These are phyloP conservation scores for Schizaphis graminum DNA, from an alignment of 2,888 invertebrate species.

Conservation along the genomic window DNA sequence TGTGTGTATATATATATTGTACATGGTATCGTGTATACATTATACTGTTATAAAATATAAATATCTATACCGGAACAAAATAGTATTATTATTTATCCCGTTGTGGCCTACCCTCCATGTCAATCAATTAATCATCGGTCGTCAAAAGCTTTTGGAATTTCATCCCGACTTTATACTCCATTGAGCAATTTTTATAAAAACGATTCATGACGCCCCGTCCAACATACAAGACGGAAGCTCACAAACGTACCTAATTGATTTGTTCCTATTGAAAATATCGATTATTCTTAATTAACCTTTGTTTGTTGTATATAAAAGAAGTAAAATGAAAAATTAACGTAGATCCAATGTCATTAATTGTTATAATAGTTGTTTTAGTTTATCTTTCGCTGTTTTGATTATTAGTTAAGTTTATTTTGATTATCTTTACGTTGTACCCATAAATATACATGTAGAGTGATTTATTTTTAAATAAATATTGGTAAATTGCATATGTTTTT, in stretches of 20 bases:
- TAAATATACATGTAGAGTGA: background rate
- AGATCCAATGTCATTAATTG: no score
- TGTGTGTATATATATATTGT: background rate
- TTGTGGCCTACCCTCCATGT: background rate
- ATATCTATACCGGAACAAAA: background rate
- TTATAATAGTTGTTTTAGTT: background rate
- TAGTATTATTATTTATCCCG: slow-evolving; percentile 3
- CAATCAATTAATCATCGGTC: slow-evolving; percentile 49
- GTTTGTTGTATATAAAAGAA: background rate
- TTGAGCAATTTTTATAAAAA: slow-evolving; percentile 43
- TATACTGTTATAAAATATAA: background rate
- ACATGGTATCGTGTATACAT: background rate
- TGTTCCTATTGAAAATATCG: background rate
- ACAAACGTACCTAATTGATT: slow-evolving; percentile 29
- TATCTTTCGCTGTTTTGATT: background rate
- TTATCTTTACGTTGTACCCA: background rate
- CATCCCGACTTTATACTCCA: slow-evolving; percentile 10
- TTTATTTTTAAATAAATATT: background rate
- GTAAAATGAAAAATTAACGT: background rate
- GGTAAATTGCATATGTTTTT: background rate
- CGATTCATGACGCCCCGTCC: background rate
- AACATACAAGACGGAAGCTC: background rate
- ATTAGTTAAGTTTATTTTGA: background rate
- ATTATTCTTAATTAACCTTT: slow-evolving; percentile 20
- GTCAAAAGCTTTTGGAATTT: slow-evolving; percentile 49